Conservation (phyloP, 2,797 vertebrate genomes). For the Oreortyx pictus region DNA sequence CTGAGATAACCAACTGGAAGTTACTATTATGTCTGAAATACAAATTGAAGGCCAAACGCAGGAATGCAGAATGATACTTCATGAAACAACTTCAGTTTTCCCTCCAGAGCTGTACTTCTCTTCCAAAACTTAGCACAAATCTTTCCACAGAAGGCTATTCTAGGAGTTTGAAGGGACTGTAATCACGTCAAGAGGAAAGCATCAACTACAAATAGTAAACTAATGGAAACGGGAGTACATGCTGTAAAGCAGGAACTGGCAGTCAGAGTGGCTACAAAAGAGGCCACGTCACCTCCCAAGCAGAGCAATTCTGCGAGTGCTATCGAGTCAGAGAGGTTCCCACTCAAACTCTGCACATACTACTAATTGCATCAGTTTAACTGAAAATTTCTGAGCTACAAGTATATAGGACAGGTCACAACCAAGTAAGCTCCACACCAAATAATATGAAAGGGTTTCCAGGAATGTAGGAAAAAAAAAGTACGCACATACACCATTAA, state of each 20-base stretch:
- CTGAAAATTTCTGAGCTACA: background rate
- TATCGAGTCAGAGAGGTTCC: background rate
- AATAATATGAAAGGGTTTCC: background rate
- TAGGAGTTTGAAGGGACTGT: background rate
- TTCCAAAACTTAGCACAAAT: background rate
- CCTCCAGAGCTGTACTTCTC: background rate
- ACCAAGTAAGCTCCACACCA: background rate
- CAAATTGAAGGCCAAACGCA: background rate
- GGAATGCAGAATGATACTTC: background rate
- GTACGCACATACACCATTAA: background rate
- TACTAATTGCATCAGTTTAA: background rate
- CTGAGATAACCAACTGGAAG: background rate
- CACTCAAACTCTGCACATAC: background rate
- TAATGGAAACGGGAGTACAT: background rate
- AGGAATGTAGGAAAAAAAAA: background rate
- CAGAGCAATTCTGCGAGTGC: background rate
- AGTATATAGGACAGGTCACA: background rate
- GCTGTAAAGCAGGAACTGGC: background rate
- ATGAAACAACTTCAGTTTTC: background rate
- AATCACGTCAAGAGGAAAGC: background rate
- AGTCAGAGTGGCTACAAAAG: background rate
- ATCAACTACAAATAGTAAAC: background rate
- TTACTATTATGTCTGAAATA: background rate
- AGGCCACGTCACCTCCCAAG: background rate
- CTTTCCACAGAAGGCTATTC: background rate